Conservation (phyloP, 2,113 vertebrate species). For the Dasypus novemcinctus region DNA sequence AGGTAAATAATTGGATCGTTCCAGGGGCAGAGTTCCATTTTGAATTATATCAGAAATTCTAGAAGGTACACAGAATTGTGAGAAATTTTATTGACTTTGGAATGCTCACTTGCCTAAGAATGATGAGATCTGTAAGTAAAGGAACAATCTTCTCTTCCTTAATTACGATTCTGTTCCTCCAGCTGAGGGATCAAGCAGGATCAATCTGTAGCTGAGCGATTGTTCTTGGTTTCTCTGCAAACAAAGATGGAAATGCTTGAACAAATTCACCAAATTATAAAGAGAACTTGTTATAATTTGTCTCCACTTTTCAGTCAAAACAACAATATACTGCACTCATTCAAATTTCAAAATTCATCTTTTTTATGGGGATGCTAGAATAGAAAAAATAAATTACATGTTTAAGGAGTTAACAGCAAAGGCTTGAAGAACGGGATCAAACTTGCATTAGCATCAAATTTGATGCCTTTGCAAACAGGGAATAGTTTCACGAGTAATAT, state of each 20-base stretch:
- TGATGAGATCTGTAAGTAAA: conserved; percentile 45
- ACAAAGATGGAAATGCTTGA: background rate
- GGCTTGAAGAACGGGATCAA: conserved; percentile 9
- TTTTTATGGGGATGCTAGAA: background rate
- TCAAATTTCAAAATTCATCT: conserved; percentile 20
- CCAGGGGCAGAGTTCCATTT: background rate
- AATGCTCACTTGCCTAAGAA: conserved; percentile 29
- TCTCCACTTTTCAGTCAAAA: background rate
- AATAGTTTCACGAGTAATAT: background rate
- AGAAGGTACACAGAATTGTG: conserved; percentile 17
- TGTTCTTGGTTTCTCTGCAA: background rate
- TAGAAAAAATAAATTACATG: background rate
- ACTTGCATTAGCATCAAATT: background rate
- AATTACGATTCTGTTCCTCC: background rate
- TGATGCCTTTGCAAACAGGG: background rate
- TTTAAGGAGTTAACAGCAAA: background rate
- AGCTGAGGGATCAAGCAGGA: background rate
- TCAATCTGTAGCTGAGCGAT: background rate
- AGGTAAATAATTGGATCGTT: conserved; percentile 33
- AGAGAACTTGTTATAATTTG: background rate
- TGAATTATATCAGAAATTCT: conserved; percentile 54
- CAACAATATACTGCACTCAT: background rate
- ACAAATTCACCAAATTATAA: background rate
- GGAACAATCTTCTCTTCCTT: background rate
- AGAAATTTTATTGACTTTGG: conserved; percentile 7